Evolutionary conservation across 2,797 vertebrate species (phyloP).

Genomic region (Alosa sapidissima): DNA sequence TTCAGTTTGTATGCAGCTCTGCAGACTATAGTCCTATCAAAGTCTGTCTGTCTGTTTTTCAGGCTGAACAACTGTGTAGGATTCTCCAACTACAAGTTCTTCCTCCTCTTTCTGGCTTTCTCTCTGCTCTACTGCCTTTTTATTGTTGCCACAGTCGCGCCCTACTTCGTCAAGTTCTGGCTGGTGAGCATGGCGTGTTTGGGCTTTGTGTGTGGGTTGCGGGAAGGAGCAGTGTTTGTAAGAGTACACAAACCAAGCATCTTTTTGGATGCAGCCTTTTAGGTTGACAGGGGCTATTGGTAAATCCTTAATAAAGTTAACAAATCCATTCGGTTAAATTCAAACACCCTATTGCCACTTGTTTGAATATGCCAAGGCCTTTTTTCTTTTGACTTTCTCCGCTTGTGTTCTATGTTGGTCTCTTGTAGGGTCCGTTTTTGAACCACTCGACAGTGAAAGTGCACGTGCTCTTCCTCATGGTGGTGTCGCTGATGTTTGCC

Average conservation of each 20-base stretch:
- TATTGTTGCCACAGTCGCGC: constrained; percentile 79
- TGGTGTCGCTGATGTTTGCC: constrained; percentile 81
- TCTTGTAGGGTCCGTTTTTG: constrained; percentile 55
- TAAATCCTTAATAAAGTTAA: not conserved
- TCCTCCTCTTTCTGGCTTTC: constrained; percentile 84
- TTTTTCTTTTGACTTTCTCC: not conserved
- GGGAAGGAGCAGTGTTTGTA: not conserved
- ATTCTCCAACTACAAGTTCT: constrained; percentile 90
- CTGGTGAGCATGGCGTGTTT: constrained; percentile 64
- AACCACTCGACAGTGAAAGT: constrained; percentile 75
- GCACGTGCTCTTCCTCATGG: constrained; percentile 79
- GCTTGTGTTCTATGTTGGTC: not conserved
- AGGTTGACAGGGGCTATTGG: not conserved
- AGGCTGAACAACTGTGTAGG: constrained; percentile 91
- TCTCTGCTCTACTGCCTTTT: constrained; percentile 84
- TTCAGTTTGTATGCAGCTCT: not conserved
- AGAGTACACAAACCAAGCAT: not conserved
- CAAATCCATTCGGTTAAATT: too few relatives aligned
- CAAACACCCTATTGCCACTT: too few relatives aligned
- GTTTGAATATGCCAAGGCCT: too few relatives aligned
- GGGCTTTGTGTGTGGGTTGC: not conserved
- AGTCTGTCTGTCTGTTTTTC: constrained; percentile 38
- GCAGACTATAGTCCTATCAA: not conserved
- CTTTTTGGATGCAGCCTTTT: not conserved
- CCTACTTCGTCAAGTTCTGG: constrained; percentile 87